These are phyloP conservation scores for Elmis aenea DNA, from an alignment of 2,888 invertebrate genomes.

Conservation along the genomic window DNA sequence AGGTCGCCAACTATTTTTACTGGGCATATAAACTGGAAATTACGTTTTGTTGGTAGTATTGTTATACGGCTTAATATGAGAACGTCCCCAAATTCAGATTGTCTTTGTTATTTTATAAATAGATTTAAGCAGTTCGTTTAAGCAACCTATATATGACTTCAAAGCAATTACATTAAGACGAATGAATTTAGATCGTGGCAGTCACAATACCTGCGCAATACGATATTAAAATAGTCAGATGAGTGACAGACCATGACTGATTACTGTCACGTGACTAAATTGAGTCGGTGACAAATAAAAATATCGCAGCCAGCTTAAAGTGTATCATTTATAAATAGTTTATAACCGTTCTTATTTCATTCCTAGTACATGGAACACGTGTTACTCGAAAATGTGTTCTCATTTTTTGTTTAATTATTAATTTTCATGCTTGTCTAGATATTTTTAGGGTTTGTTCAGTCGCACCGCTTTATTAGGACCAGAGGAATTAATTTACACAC, in stretches of 20 bases:
- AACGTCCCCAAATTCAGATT: no score
- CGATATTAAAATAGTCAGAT: slow-evolving; percentile 32
- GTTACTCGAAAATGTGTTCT: slow-evolving; percentile 9
- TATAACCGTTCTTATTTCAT: slow-evolving; percentile 7
- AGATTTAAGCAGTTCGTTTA: slow-evolving; percentile 5
- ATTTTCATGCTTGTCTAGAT: slow-evolving; percentile 11
- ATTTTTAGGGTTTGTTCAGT: slow-evolving; percentile 11
- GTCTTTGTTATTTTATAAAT: no score
- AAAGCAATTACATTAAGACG: slow-evolving; percentile 18
- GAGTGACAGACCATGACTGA: slow-evolving; percentile 44
- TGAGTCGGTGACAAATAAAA: slow-evolving; percentile 22
- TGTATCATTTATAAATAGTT: slow-evolving; percentile 10
- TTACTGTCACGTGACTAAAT: slow-evolving; percentile 41
- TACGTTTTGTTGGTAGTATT: no score
- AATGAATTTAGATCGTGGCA: slow-evolving; percentile 33
- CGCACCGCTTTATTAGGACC: slow-evolving; percentile 9
- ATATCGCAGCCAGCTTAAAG: slow-evolving; percentile 10
- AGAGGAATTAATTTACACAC: no score
- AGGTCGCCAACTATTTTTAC: no score
- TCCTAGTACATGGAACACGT: slow-evolving; percentile 8
- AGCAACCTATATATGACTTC: slow-evolving; percentile 10
- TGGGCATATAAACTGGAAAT: no score
- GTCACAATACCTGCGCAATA: slow-evolving; percentile 28
- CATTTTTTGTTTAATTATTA: slow-evolving; percentile 11
- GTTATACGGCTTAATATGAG: no score